These are phyloP conservation scores for Ammospiza nelsoni DNA, from an alignment of 2,113 vertebrate genomes.

Conservation along the genomic window DNA sequence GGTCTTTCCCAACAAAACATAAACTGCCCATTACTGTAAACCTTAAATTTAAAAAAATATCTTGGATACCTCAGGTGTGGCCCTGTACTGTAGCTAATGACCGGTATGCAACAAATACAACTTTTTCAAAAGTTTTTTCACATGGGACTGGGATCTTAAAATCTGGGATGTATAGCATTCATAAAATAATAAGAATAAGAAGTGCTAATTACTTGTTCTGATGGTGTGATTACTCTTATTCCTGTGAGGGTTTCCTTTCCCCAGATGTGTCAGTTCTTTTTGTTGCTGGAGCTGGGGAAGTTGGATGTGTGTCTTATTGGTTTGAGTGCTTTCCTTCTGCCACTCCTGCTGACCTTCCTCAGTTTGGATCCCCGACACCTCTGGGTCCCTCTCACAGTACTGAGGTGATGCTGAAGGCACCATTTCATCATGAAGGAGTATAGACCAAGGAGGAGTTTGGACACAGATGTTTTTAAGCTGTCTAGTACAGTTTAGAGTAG, in stretches of 20 bases:
- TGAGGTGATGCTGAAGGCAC: background rate
- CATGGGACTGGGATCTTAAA: background rate
- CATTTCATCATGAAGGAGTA: background rate
- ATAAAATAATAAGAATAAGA: background rate
- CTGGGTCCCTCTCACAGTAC: background rate
- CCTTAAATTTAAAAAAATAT: background rate
- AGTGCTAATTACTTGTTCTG: background rate
- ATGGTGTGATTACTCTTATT: background rate
- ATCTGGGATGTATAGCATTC: background rate
- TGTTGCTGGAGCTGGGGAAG: background rate
- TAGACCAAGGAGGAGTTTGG: background rate
- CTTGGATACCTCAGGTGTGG: background rate
- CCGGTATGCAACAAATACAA: background rate
- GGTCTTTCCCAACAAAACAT: background rate
- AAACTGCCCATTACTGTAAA: background rate
- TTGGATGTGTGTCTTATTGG: fast-evolving
- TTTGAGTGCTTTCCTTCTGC: background rate
- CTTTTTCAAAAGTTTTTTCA: background rate
- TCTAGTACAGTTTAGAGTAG: background rate
- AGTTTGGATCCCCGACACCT: background rate
- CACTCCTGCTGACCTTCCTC: background rate
- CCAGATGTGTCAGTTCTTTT: background rate
- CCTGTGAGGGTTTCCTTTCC: background rate
- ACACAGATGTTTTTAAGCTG: background rate
- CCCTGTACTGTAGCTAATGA: background rate